Evolutionary conservation across 2,113 vertebrate genomes (phyloP), one percentile per base, ranked within the genome.

Genomic region (Indicator indicator): DNA sequence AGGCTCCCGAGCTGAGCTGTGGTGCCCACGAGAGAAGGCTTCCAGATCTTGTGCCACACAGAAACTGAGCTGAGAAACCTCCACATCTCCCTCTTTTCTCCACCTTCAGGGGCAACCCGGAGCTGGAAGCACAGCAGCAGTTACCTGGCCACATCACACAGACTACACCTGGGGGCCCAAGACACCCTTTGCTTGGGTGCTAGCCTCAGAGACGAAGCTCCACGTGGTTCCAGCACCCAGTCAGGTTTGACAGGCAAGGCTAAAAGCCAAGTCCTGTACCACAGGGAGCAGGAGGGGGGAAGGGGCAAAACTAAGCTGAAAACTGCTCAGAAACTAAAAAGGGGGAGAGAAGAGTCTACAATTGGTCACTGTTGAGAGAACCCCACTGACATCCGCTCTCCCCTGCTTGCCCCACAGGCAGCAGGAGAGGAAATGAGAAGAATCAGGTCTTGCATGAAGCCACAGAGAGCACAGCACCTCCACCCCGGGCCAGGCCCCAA

Each of bases 81-180:
- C 21, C 27, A 60, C 40, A 16, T 15, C 24, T 75, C 27, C 10
- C 7, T 60, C 32, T 80, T 60, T 19, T 6, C 9, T 26, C 9
- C 10, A 60, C 67, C 50, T 46, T 0, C 0, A 32, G 33, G 2
- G 23, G 18, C 17, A 4, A 21, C 7, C 11, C 0, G 27, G 70
- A 92, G 60, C 74, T 82, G 50, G 67, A 67, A 84, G 40, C 70
- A 67, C 27, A 36, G 56, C 26, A 64, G 62, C 48, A 83, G 76
- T 6, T 27, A n/a, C 16, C 32, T 52, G 78, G 26, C 18, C n/a
- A 81, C 30, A 42, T 11, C 7, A 8, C 28, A 44, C 4, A 28
- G 27, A 6, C 21, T 30, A 32, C 24, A 38, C 21, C 44, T 14
- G 6, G 50, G 23, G 16, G 44, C 6, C 8, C 15, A 30, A 33